A percentile compares a stretch with the other conserved stretches of the same genome.
phyloP scores from a whole-genome alignment of 2,888 invertebrate species.

The Uropetala carovei region DNA sequence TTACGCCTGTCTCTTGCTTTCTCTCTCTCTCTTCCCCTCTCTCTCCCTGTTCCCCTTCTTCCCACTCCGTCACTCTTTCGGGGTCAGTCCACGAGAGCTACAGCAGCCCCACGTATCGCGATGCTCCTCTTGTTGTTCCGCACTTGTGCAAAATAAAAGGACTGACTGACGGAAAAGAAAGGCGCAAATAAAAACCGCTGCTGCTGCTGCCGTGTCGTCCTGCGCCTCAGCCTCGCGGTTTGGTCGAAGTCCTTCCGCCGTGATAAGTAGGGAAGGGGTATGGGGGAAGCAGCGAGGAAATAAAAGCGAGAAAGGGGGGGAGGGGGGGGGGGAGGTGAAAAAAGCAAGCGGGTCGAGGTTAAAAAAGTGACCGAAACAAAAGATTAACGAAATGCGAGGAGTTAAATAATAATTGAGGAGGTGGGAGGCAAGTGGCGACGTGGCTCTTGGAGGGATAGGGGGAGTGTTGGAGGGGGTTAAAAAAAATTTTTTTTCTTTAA shows the following conservation, averaged over 20 bases:
- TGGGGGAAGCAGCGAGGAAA: neutral
- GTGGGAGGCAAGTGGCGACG: constrained; percentile 41
- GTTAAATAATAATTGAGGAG: constrained; percentile 63
- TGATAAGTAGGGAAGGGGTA: neutral
- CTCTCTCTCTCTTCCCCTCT: neutral
- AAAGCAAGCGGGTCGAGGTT: too few species aligned
- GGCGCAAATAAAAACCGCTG: neutral
- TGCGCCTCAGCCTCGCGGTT: neutral
- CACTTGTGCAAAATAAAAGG: constrained; percentile 39
- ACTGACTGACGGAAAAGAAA: constrained; percentile 3
- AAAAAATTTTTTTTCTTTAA: neutral
- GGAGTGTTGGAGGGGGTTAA: constrained; percentile 8
- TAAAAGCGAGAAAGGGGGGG: neutral
- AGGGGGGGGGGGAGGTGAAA: neutral
- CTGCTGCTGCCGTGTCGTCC: neutral
- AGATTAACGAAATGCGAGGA: constrained; percentile 31
- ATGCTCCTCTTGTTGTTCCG: constrained; percentile 57
- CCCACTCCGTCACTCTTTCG: constrained; percentile 45
- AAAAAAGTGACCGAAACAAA: neutral
- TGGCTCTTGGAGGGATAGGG: neutral
- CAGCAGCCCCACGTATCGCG: neutral
- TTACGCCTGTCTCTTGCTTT: constrained; percentile 52
- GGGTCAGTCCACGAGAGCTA: constrained; percentile 56
- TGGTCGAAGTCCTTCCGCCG: neutral
- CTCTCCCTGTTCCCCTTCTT: neutral